Percentiles rank a stretch among this genome's conserved stretches.
phyloP scores from a whole-genome alignment of 2,113 vertebrate genomes.

The Platichthys flesus region DNA sequence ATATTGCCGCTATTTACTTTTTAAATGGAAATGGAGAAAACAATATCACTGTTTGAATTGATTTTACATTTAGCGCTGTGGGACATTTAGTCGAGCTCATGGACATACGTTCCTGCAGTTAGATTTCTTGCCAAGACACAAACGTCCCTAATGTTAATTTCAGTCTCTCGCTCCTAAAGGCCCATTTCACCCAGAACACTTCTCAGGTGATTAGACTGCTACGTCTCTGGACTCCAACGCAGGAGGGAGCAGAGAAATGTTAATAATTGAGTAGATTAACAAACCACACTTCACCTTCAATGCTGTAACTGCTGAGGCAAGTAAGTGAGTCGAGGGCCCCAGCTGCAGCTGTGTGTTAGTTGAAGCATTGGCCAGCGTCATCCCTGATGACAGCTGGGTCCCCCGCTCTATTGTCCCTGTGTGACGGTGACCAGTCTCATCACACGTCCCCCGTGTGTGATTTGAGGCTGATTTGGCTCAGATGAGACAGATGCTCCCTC shows the following conservation, averaged over 20 bases:
- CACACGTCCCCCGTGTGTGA: slow-evolving; percentile 64
- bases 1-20: not conserved
- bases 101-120: slow-evolving; percentile 12
- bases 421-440: slow-evolving; percentile 58
- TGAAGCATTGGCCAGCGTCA: slow-evolving; percentile 58
- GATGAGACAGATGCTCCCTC: slow-evolving; percentile 76
- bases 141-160: slow-evolving; percentile 38
- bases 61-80: slow-evolving; percentile 4
- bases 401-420: slow-evolving; percentile 42
- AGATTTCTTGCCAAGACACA: slow-evolving; percentile 7
- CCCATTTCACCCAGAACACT: slow-evolving; percentile 7
- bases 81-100: not conserved
- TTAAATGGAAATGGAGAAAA: too few species aligned
- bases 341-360: slow-evolving; percentile 69
- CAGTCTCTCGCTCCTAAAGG: slow-evolving; percentile 21
- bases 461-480: slow-evolving; percentile 70
- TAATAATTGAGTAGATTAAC: slow-evolving; percentile 67
- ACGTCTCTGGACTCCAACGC: slow-evolving; percentile 30
- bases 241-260: slow-evolving; percentile 34
- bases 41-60: not conserved
- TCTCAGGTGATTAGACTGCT: slow-evolving; percentile 43
- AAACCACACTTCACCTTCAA: slow-evolving; percentile 45
- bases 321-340: slow-evolving; percentile 57
- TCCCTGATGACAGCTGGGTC: slow-evolving; percentile 65
- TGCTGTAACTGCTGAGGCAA: slow-evolving; percentile 50